Conservation (phyloP, 1,140 invertebrate species). For the Tachypleus tridentatus region DNA sequence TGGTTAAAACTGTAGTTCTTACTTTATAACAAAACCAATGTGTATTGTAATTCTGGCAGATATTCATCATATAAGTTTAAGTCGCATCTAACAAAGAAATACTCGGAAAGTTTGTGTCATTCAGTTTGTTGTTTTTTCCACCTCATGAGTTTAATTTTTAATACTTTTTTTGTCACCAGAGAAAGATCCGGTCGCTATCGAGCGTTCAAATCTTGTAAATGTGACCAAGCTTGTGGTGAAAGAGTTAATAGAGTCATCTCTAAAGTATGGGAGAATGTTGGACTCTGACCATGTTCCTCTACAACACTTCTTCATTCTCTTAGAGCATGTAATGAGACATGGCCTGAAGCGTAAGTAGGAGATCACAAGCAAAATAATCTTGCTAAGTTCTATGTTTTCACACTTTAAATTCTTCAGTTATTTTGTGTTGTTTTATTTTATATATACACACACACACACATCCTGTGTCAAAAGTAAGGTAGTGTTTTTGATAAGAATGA, state of each 20-base stretch:
- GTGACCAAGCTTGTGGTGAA: slow-evolving; percentile 95
- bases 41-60: too few species aligned
- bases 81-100: too few species aligned
- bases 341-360: slow-evolving; percentile 68
- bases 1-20: too few species aligned
- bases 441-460: too few species aligned
- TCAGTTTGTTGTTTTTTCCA: too few species aligned
- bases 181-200: slow-evolving; percentile 80
- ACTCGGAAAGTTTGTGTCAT: too few species aligned
- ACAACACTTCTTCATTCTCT: slow-evolving; percentile 94
- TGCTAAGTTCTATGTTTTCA: not conserved
- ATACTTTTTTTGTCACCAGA: slow-evolving; percentile 39
- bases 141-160: too few species aligned
- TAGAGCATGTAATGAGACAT: slow-evolving; percentile 90
- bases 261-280: slow-evolving; percentile 82
- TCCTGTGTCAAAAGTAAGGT: too few species aligned
- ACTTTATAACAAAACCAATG: too few species aligned
- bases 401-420: not conserved
- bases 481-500: too few species aligned
- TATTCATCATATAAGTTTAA: too few species aligned
- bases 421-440: too few species aligned
- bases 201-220: slow-evolving; percentile 89
- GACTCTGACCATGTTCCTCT: slow-evolving; percentile 91
- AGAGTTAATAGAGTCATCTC: slow-evolving; percentile 88
- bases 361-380: not conserved